A percentile compares a stretch with the other conserved stretches of the same genome.
phyloP scores from a whole-genome alignment of 2,888 invertebrate genomes.

The Eremobia ochroleuca region DNA sequence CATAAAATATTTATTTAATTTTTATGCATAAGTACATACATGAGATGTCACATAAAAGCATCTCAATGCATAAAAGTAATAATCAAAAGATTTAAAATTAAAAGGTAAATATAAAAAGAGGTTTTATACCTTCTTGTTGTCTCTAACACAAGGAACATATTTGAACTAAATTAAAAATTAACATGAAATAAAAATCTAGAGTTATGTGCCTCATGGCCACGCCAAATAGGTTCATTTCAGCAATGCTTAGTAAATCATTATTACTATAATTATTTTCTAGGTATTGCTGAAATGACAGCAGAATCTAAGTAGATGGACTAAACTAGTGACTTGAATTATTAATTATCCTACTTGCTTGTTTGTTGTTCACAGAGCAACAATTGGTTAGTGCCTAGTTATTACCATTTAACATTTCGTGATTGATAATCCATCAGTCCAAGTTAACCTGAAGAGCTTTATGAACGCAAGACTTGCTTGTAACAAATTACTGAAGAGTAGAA shows the following conservation, averaged over 20 bases:
- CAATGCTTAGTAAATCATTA: no score
- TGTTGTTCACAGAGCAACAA: conserved; percentile 7
- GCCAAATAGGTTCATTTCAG: neutral
- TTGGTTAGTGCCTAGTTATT: neutral
- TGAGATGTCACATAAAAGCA: no score
- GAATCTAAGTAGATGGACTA: neutral
- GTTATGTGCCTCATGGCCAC: neutral
- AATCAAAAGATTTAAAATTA: no score
- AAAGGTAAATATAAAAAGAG: no score
- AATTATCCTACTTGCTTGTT: neutral
- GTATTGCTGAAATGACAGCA: no score
- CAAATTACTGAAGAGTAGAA: neutral
- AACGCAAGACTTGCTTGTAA: neutral
- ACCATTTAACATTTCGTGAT: neutral
- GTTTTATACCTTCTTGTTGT: no score
- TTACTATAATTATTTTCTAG: no score
- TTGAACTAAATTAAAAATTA: neutral
- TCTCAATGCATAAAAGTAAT: no score
- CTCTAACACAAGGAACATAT: neutral
- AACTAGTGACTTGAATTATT: neutral
- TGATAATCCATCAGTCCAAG: neutral
- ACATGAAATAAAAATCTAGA: neutral
- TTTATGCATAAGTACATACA: no score
- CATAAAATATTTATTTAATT: no score
- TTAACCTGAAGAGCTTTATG: neutral